A percentile compares a stretch with the other conserved stretches of the same genome.
These are phyloP conservation scores for Lordiphosa clarofinis DNA, from an alignment of 1,140 invertebrate genomes.

Conservation along the genomic window DNA sequence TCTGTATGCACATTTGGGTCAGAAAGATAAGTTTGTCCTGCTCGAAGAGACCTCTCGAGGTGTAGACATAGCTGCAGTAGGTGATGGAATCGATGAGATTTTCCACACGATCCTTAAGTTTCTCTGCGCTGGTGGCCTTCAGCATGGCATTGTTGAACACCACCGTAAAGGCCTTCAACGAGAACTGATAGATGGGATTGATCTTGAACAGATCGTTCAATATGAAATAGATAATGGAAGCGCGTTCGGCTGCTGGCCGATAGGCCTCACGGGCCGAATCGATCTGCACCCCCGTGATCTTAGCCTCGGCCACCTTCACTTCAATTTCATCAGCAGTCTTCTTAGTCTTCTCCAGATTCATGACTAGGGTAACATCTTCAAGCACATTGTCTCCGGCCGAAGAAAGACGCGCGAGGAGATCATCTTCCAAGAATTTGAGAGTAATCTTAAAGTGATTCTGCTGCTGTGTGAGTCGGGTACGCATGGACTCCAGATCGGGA, in stretches of 20 bases:
- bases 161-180: conserved; percentile 95
- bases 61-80: conserved; percentile 92
- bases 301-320: conserved; percentile 91
- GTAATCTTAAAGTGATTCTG: conserved; percentile 98
- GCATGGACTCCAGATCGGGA: conserved; percentile 91
- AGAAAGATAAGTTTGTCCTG: conserved; percentile 95
- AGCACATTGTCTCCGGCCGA: conserved; percentile 94
- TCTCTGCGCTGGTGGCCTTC: conserved; percentile 85
- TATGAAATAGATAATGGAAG: conserved; percentile 96
- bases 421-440: conserved; percentile 94
- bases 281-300: conserved; percentile 91
- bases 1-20: conserved; percentile 92
- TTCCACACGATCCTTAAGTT: conserved; percentile 85
- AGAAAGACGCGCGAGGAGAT: conserved; percentile 90
- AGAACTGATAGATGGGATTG: conserved; percentile 98
- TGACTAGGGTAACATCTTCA: conserved; percentile 92
- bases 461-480: conserved; percentile 90
- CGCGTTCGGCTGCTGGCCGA: conserved; percentile 90
- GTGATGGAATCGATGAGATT: conserved; percentile 94
- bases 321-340: conserved; percentile 95
- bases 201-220: conserved; percentile 96
- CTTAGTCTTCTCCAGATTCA: conserved; percentile 96
- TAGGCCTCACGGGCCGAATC: conserved; percentile 95
- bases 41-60: conserved; percentile 94
- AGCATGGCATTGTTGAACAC: conserved; percentile 94